These are phyloP conservation scores for Anadara kagoshimensis DNA, from an alignment of 1,140 invertebrate species.

Conservation along the genomic window DNA sequence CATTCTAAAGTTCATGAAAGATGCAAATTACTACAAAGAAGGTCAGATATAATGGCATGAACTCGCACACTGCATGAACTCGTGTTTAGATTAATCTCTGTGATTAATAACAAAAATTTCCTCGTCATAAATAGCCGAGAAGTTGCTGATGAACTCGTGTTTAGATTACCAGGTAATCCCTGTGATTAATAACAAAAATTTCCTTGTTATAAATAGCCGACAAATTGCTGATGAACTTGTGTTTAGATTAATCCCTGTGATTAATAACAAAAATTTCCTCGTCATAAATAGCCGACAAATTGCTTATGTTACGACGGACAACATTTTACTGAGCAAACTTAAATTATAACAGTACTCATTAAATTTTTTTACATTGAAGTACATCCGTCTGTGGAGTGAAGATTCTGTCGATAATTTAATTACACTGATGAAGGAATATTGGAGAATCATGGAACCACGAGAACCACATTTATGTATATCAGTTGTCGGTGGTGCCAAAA, in stretches of 20 bases:
- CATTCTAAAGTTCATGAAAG: no score
- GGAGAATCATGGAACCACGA: constrained; percentile 75
- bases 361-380: constrained; percentile 79
- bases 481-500: constrained; percentile 75
- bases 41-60: no score
- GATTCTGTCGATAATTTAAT: constrained; percentile 93
- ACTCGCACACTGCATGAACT: no score
- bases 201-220: not conserved
- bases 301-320: not conserved
- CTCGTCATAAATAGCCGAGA: no score
- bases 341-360: not conserved
- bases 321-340: no score
- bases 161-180: no score
- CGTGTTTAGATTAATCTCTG: no score
- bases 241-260: no score
- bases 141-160: no score
- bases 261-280: not conserved
- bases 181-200: not conserved
- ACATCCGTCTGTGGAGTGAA: constrained; percentile 91
- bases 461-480: constrained; percentile 73
- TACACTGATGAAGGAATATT: constrained; percentile 91
- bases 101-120: no score
- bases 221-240: no score
- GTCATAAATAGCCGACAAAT: not conserved
- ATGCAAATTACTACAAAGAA: no score